Percentiles rank a stretch among this genome's conserved stretches.
These are phyloP conservation scores for Heterodera carotae DNA, from an alignment of 1,140 invertebrate genomes.

Conservation along the genomic window DNA sequence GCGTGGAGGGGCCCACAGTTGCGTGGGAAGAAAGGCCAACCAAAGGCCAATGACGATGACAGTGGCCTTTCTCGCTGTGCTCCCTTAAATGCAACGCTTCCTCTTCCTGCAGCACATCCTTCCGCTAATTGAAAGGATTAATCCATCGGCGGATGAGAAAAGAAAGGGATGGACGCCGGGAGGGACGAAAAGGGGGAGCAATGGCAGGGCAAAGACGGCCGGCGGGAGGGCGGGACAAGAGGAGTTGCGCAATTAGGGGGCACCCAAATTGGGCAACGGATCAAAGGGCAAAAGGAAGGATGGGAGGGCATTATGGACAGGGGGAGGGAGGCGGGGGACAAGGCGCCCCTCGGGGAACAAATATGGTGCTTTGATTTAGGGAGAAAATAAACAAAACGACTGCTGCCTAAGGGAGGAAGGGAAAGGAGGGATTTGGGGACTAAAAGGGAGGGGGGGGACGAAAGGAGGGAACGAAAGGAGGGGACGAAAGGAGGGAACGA, in stretches of 20 bases:
- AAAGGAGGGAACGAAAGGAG: too few species aligned
- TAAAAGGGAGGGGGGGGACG: too few species aligned
- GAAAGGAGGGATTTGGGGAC: neutral
- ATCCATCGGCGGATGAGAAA: neutral
- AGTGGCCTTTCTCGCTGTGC: too few species aligned
- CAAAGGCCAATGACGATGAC: slow-evolving; percentile 6
- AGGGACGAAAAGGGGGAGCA: neutral
- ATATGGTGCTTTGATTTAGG: neutral
- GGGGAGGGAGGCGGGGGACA: neutral
- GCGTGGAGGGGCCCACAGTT: neutral
- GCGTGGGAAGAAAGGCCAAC: slow-evolving; percentile 6
- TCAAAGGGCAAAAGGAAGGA: neutral
- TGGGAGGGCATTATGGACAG: neutral
- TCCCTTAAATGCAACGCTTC: neutral
- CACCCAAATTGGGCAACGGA: neutral
- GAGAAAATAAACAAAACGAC: neutral
- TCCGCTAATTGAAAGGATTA: slow-evolving; percentile 21
- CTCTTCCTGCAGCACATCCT: neutral
- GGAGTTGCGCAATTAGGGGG: slow-evolving; percentile 10
- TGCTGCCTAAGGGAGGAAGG: neutral
- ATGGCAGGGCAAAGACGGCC: neutral
- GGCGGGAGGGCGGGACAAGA: neutral
- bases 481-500: too few species aligned
- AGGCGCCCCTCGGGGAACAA: too few species aligned
- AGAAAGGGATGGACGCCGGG: neutral